A percentile compares a stretch with the other conserved stretches of the same genome.
Conservation (phyloP, 2,888 invertebrate genomes). For the Pachycephus smyrnensis region DNA sequence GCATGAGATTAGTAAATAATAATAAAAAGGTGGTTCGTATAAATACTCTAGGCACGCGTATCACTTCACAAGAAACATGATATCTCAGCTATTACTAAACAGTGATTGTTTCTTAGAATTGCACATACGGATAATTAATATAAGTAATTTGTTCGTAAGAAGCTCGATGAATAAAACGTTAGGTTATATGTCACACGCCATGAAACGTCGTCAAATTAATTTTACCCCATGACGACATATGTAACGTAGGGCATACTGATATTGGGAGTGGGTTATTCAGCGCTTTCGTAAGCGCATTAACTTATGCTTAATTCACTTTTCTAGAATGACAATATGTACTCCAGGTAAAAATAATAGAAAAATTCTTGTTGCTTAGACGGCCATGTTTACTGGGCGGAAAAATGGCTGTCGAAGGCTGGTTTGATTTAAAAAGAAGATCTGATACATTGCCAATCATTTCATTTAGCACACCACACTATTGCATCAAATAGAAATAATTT, state of each 20-base stretch:
- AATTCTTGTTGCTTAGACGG: constrained; percentile 50
- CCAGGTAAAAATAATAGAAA: constrained; percentile 47
- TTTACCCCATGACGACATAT: constrained; percentile 5
- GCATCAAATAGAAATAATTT: background rate
- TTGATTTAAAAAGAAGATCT: constrained; percentile 22
- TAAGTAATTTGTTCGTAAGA: background rate
- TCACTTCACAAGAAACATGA: constrained; percentile 1
- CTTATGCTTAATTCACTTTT: constrained; percentile 30
- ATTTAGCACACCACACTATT: background rate
- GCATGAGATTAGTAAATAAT: constrained; percentile 1
- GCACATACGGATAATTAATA: background rate
- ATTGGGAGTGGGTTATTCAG: constrained; percentile 11
- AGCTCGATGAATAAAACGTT: constrained; percentile 25
- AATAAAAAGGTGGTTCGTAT: background rate
- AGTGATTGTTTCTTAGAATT: background rate
- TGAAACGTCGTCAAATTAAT: constrained; percentile 21
- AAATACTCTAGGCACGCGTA: constrained; percentile 5
- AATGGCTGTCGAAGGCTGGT: constrained; percentile 42
- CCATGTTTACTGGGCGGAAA: constrained; percentile 51
- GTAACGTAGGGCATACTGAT: background rate
- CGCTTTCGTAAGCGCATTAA: constrained; percentile 21
- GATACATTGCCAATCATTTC: background rate
- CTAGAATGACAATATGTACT: constrained; percentile 28
- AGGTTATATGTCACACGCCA: constrained; percentile 53
- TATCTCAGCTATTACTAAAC: background rate